Evolutionary conservation across 2,888 invertebrate genomes (phyloP).

Genomic region (Ecdyonurus torrentis): DNA sequence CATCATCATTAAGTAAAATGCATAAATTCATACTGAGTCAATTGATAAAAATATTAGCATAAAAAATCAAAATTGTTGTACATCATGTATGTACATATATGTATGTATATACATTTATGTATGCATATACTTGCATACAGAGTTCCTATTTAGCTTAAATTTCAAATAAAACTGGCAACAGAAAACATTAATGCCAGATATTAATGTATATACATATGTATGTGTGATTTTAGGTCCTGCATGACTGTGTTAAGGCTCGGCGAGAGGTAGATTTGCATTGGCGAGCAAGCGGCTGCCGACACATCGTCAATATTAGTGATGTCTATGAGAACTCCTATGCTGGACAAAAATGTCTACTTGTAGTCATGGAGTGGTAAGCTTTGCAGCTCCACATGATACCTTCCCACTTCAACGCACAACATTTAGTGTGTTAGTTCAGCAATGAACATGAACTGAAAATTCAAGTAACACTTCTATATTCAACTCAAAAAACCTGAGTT

Average conservation of each 20-base stretch:
- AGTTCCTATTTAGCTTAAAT: no score
- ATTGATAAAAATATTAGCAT: no score
- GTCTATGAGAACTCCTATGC: slow-evolving; percentile 95
- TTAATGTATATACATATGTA: neutral
- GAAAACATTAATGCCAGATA: no score
- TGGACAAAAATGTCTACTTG: slow-evolving; percentile 77
- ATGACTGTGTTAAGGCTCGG: slow-evolving; percentile 82
- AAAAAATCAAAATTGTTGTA: no score
- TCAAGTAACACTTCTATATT: slow-evolving; percentile 2
- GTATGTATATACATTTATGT: neutral
- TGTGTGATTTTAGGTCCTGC: slow-evolving; percentile 44
- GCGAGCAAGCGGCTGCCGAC: slow-evolving; percentile 75
- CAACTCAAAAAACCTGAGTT: no score
- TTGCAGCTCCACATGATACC: no score
- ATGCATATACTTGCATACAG: neutral
- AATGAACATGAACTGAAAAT: neutral
- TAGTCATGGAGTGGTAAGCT: slow-evolving; percentile 94
- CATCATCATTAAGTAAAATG: neutral
- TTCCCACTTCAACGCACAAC: no score
- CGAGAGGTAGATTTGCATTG: slow-evolving; percentile 93
- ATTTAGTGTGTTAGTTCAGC: no score
- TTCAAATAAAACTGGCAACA: no score
- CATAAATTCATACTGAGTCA: neutral
- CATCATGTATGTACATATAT: no score
- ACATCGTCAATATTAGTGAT: slow-evolving; percentile 85